phyloP scores from a whole-genome alignment of 2,888 invertebrate species.

The Balanococcus diminutus region DNA sequence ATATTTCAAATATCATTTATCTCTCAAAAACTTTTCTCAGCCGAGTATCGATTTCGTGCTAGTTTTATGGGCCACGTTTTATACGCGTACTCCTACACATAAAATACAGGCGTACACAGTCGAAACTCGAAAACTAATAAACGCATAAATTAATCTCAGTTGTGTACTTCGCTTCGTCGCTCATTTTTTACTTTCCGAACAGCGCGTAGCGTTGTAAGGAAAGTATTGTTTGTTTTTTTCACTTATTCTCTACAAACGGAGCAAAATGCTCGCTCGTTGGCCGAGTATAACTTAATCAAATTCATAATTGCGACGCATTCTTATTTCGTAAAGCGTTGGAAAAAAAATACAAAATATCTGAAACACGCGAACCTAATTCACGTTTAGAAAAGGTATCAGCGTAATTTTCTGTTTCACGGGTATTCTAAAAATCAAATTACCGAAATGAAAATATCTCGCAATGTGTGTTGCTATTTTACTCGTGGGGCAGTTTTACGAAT shows the following conservation, averaged over 20 bases:
- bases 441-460: conserved; percentile 9
- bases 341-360: not conserved
- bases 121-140: not conserved
- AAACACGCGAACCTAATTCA: not conserved
- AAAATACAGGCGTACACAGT: not conserved
- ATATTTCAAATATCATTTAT: conserved; percentile 29
- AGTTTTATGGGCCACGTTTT: not conserved
- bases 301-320: not conserved
- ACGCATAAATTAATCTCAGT: conserved; percentile 5
- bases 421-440: conserved; percentile 35
- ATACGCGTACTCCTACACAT: not conserved
- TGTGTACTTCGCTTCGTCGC: not conserved
- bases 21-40: conserved; percentile 12
- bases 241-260: no score
- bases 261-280: no score
- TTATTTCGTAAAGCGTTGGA: not conserved
- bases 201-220: no score
- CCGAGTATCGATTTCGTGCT: not conserved
- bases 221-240: no score
- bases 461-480: not conserved
- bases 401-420: conserved; percentile 21
- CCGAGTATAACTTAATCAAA: not conserved
- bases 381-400: not conserved
- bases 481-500: conserved; percentile 10
- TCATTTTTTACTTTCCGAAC: no score